Base-by-base conservation (phyloP, 2,888 invertebrate genomes). In the Sarcophaga variegata region DNA sequence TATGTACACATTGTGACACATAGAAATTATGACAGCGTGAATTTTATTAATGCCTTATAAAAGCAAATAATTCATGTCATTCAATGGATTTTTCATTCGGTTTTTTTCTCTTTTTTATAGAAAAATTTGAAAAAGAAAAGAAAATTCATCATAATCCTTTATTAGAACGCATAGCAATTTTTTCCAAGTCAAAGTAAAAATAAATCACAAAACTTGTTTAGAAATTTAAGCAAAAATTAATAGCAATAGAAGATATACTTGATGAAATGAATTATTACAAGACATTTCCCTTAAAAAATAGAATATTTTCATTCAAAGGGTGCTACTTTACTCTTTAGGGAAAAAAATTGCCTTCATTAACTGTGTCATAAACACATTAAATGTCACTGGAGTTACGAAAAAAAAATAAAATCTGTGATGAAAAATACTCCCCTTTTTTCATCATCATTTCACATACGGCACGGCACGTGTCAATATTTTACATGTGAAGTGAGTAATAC, bases 291-390 rank as follows among this genome's bases (percentile, higher is more conserved):
- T 22, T 49, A 6, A 70, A 25, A 37, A 37, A 8, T 37, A 10
- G 8, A 37, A 37, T 37, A 37, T 37, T 37, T 37, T 27, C 5
- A 37, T 2, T 1, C 37, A 37, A 37, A 37, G 37, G 37, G 10
- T 37, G 37, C 37, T 37, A 37, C 37, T 37, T 37, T 37, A 8
- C 8, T 10, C 8, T 37, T 1, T 37, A 8, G 37, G 20, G 47
- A 76, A 78, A 87, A 66, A 81, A 87, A 87, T 84, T 82, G 71
- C 54, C 78, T 60, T 84, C 74, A 75, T 81, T 84, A 64, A 22
- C 17, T n/a, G 69, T 79, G 87, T 82, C 81, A 84, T 87, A 84
- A 82, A 69, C 79, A 84, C 76, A 72, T 84, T 71, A 78, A 70
- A 70, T 79, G 66, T 66, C 37, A 66, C 63, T 74, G 64, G 47